phyloP scores from a whole-genome alignment of 1,140 invertebrate genomes.

The Drosophila ambigua region DNA sequence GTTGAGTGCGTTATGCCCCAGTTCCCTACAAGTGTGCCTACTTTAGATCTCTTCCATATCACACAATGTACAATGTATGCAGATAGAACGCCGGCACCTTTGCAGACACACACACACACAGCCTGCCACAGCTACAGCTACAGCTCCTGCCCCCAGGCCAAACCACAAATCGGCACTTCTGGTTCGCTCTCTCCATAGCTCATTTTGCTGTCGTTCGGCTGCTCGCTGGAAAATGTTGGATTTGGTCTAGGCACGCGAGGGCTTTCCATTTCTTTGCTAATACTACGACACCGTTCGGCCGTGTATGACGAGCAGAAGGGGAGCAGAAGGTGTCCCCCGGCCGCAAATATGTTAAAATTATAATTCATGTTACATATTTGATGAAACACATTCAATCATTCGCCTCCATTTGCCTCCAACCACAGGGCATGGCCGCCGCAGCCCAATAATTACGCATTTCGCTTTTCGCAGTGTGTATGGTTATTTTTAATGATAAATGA shows the following conservation, averaged over 20 bases:
- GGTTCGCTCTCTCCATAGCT: conserved; percentile 62
- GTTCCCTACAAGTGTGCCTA: conserved; percentile 59
- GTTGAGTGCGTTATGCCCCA: conserved; percentile 79
- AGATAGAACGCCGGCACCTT: conserved; percentile 44
- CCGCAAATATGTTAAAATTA: conserved; percentile 74
- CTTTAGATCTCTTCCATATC: conserved; percentile 52
- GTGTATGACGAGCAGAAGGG: conserved; percentile 5
- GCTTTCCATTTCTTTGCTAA: conserved; percentile 44
- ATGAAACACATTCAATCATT: conserved; percentile 82
- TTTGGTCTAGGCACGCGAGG: conserved; percentile 71
- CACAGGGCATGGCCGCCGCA: conserved; percentile 32
- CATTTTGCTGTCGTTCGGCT: conserved; percentile 61
- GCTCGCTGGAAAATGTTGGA: conserved; percentile 74
- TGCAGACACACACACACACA: too few species aligned
- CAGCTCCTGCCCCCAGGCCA: conserved; percentile 32
- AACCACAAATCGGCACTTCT: conserved; percentile 79
- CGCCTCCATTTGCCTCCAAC: conserved; percentile 6
- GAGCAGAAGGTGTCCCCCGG: not conserved
- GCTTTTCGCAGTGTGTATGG: conserved; percentile 52
- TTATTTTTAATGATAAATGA: conserved; percentile 82
- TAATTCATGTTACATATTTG: conserved; percentile 82
- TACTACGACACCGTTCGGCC: not conserved
- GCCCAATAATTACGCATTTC: conserved; percentile 78
- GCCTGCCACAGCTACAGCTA: too few species aligned
- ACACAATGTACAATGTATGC: conserved; percentile 28